These are phyloP conservation scores for Meandrusa payeni DNA, from an alignment of 2,888 invertebrate genomes.

Conservation along the genomic window DNA sequence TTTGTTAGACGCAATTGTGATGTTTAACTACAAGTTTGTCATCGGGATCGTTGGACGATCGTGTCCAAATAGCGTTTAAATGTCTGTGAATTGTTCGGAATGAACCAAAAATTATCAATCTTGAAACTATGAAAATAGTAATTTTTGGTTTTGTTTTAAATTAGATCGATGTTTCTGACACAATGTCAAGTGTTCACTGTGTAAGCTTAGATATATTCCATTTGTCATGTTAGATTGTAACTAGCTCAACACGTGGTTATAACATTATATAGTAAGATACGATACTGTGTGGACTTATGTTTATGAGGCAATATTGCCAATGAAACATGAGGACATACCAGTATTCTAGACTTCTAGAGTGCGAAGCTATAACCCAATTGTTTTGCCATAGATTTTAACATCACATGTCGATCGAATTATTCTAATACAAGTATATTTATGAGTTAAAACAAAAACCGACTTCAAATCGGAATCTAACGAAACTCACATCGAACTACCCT, in stretches of 20 bases:
- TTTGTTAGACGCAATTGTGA: not conserved
- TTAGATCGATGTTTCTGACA: conserved; percentile 72
- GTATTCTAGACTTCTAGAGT: conserved; percentile 66
- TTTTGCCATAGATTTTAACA: conserved; percentile 77
- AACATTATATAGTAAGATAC: conserved; percentile 45
- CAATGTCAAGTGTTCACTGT: conserved; percentile 75
- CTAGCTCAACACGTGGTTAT: conserved; percentile 61
- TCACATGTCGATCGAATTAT: conserved; percentile 56
- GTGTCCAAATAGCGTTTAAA: conserved; percentile 63
- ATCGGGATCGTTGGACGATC: conserved; percentile 73
- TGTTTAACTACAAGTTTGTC: conserved; percentile 24
- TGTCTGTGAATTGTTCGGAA: conserved; percentile 51
- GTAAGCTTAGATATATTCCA: conserved; percentile 70
- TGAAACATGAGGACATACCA: conserved; percentile 33
- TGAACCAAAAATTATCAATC: conserved; percentile 48
- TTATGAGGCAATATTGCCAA: conserved; percentile 15
- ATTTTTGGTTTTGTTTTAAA: conserved; percentile 51
- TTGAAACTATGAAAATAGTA: conserved; percentile 40
- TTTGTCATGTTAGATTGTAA: conserved; percentile 72
- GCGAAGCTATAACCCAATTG: conserved; percentile 73
- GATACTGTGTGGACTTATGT: conserved; percentile 47
- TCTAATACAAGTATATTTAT: no score
- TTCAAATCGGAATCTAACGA: no score
- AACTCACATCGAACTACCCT: no score
- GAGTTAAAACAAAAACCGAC: no score